Evolutionary conservation across 2,797 vertebrate species (phyloP), one percentile per base, ranked within the genome.

Genomic region (Anguilla megastoma): DNA sequence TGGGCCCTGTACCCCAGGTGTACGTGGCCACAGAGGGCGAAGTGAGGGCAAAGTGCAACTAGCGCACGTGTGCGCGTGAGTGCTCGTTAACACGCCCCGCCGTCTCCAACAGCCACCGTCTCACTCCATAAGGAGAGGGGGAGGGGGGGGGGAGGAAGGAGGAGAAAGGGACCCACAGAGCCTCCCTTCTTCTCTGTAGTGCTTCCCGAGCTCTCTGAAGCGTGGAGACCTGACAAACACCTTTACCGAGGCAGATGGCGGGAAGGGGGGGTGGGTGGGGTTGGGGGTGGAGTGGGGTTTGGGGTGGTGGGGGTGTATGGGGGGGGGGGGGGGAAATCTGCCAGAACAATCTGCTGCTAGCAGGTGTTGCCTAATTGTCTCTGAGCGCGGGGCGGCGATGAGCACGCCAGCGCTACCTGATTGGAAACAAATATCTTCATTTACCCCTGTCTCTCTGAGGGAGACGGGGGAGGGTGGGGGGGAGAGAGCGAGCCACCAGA

Each of bases 301-400:
- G 93, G 94, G 48, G 91, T 93, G 94, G 94, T 90, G 93, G 89
- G 94, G 95, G 92, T 92, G 94, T 69, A 63, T 80, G 58, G 14
- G 93, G 91, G 94, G 93, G n/a, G n/a, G n/a, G 88, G 48, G 94
- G 92, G 94, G 36, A 45, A 95, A 94, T 95, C 95, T 95, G 94
- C 93, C 93, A 94, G 94, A 95, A 93, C 96, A 97, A 96, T 97
- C 96, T 97, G 96, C 93, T 91, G 88, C 91, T 92, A 95, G 94
- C 96, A 97, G 96, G 96, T 97, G 96, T 96, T 95, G 96, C 93
- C 95, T 95, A 96, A 96, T 96, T 94, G 95, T 95, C 93, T 94
- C 93, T 94, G 93, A 95, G 93, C 95, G 93, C 94, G 94, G 92
- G 89, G 95, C 94, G 93, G 90, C 91, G 92, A 95, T 94, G 94